These are phyloP conservation scores for Leucopsar rothschildi DNA, from an alignment of 2,113 vertebrate genomes.

Conservation along the genomic window DNA sequence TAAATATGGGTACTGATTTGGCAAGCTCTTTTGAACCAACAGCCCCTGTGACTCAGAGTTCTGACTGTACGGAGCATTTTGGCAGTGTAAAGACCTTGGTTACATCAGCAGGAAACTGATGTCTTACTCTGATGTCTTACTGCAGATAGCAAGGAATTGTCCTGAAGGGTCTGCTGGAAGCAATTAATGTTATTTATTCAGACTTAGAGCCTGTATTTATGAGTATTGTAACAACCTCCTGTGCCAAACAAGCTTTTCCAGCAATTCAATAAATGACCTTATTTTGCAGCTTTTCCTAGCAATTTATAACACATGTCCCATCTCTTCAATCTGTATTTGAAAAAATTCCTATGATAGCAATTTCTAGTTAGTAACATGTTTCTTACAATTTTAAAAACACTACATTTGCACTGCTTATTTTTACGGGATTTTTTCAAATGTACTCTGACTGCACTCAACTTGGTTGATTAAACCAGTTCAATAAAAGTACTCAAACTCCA, in stretches of 20 bases:
- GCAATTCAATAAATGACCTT: neutral
- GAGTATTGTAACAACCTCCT: neutral
- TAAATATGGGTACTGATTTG: neutral
- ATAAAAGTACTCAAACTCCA: neutral
- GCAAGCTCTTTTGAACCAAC: neutral
- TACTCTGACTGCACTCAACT: neutral
- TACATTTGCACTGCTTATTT: neutral
- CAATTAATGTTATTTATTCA: neutral
- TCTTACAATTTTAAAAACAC: neutral
- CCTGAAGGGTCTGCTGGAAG: neutral
- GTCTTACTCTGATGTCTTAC: neutral
- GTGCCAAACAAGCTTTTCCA: neutral
- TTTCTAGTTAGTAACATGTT: neutral
- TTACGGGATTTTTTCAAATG: neutral
- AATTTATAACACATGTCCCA: neutral
- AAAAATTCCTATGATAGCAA: neutral
- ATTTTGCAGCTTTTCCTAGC: neutral
- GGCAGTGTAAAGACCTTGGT: neutral
- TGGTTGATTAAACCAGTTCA: neutral
- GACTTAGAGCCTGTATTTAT: neutral
- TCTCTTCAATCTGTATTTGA: neutral
- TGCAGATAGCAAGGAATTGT: neutral
- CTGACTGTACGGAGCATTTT: neutral
- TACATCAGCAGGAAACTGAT: neutral
- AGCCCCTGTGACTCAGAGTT: neutral